Percentiles rank a stretch among this genome's conserved stretches.
These are phyloP conservation scores for Dorcus hopei DNA, from an alignment of 2,888 invertebrate species.

Conservation along the genomic window DNA sequence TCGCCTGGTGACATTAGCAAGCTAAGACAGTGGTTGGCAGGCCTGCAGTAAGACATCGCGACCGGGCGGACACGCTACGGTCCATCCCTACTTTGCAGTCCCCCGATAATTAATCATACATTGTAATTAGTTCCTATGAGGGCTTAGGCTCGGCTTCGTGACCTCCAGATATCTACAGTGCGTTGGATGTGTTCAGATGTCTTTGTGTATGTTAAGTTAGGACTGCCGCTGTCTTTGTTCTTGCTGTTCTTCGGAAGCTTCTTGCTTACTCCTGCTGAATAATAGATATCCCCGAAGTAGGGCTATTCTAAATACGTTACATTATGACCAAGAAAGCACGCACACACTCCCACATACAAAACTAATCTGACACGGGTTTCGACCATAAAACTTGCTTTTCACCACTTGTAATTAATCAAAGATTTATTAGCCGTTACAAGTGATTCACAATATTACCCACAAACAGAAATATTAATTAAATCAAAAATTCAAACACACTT, in stretches of 20 bases:
- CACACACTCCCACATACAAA: not conserved
- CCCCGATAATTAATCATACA: slow-evolving; percentile 52
- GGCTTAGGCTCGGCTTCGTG: slow-evolving; percentile 26
- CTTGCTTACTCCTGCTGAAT: slow-evolving; percentile 19
- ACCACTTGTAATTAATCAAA: not conserved
- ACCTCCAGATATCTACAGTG: slow-evolving; percentile 23
- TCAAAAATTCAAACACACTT: too few relatives aligned
- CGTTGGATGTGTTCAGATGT: slow-evolving; percentile 20
- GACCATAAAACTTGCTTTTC: not conserved
- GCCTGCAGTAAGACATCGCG: slow-evolving; percentile 48
- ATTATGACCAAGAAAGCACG: not conserved
- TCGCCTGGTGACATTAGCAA: slow-evolving; percentile 47
- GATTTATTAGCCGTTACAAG: too few relatives aligned
- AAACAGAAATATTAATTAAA: too few relatives aligned
- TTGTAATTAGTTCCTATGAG: slow-evolving; percentile 50
- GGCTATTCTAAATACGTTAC: not conserved
- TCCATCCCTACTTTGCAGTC: slow-evolving; percentile 45
- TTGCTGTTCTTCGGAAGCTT: slow-evolving; percentile 14
- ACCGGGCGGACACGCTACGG: slow-evolving; percentile 42
- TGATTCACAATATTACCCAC: too few relatives aligned
- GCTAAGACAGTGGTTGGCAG: slow-evolving; percentile 50
- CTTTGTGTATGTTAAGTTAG: slow-evolving; percentile 23
- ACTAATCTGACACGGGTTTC: not conserved
- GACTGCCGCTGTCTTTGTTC: slow-evolving; percentile 18
- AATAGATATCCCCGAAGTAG: slow-evolving; percentile 14